phyloP scores from a whole-genome alignment of 92 coral and sea anemone genomes.

The Palythoa heliodiscus region DNA sequence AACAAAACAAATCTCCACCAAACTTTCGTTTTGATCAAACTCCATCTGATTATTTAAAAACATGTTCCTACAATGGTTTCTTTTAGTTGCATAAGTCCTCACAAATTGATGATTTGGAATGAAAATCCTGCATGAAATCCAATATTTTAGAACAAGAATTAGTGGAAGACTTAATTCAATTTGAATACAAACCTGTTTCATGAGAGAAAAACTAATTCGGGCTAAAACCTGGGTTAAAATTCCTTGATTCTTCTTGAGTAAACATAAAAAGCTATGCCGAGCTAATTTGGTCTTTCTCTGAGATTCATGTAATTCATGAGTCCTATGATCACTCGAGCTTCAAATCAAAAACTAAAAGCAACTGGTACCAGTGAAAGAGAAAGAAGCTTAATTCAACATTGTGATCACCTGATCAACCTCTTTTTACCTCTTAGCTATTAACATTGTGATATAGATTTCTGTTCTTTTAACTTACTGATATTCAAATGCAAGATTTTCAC shows the following conservation, averaged over 20 bases:
- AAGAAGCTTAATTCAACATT: neutral
- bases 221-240: neutral
- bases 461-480: neutral
- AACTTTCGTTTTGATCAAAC: too few relatives aligned
- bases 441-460: neutral
- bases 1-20: too few relatives aligned
- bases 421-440: neutral
- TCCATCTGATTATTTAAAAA: too few relatives aligned
- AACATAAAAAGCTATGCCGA: neutral
- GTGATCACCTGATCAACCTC: neutral
- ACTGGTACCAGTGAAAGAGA: conserved; percentile 31
- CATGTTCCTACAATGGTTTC: too few relatives aligned
- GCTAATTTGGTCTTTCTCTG: neutral
- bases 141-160: neutral
- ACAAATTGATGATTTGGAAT: neutral
- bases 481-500: neutral
- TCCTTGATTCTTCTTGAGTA: neutral
- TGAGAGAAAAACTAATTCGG: neutral
- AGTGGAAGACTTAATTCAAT: neutral
- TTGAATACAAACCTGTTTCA: conserved; percentile 31
- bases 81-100: too few relatives aligned
- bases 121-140: neutral
- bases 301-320: neutral
- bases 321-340: neutral
- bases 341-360: neutral